Base-by-base conservation (phyloP, 1,140 invertebrate species). In the Aphaenogaster rudis region DNA sequence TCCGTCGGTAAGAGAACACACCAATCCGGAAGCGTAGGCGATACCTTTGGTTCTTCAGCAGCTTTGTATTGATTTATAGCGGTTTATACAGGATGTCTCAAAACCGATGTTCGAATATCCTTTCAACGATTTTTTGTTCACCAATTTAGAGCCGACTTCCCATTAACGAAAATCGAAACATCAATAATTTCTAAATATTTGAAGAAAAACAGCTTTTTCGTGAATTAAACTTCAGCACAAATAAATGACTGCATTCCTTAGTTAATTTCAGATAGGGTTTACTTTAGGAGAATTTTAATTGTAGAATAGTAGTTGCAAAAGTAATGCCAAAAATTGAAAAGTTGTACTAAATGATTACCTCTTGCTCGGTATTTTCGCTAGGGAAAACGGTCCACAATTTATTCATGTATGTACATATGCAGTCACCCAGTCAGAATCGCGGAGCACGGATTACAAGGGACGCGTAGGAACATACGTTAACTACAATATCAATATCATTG, bases 401-500 rank as follows among this genome's bases (percentile, higher is more conserved):
- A 76, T 84, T 84, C 69, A 50, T 50, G 45, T 76, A 63, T 72
- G 33, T 57, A 3, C 5, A 15, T 54, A 9, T 15, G 13, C 78
- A 54, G 13, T 50, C 48, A 50, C 36, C 36, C 7, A 17, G 15
- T 48, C 28, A 28, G 33, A 57, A 80, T 67, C 21, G 42, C 67
- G 39, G 2, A 15, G 66, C 67, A 15, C 21, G 39, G 54, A 82
- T 82, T 74, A 74, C 52, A 80, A 80, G 63, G 61, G 15, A 61
- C 45, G n/a, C 45, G 36, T 57, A 45, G 64, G 52, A 28, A 74
- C 42, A 33, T 61, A 28, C 45, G 28, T 74, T 84, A 84, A 84
- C 80, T 76, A 21, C 39, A 54, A 71, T 54, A 76, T 28, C 71
- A 61, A 82, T 74, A 48, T 54, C 21, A 52, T 36, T 69, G 64